Conservation (phyloP, 1,140 invertebrate species). For the Leptestheria dahalacensis region DNA sequence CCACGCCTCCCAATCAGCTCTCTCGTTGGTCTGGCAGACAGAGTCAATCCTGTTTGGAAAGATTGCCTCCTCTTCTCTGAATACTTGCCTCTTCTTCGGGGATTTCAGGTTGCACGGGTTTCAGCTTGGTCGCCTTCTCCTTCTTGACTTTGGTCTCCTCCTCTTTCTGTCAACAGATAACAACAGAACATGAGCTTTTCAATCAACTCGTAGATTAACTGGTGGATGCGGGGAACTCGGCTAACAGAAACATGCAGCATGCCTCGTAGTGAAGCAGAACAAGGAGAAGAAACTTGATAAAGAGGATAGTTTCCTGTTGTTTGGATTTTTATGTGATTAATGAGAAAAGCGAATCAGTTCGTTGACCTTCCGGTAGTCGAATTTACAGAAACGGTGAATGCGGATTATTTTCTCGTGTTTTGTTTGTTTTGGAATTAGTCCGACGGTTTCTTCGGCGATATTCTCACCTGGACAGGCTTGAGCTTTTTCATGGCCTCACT, state of each 20-base stretch:
- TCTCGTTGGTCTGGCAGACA: background rate
- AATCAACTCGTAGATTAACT: no score
- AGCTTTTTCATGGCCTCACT: slow-evolving; percentile 5
- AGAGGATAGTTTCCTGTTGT: background rate
- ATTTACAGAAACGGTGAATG: no score
- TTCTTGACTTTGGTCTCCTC: background rate
- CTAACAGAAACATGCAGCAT: background rate
- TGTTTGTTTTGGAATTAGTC: background rate
- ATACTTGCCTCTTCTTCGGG: background rate
- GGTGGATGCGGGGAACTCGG: no score
- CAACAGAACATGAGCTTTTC: no score
- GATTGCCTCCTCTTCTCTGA: background rate
- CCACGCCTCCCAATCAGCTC: background rate
- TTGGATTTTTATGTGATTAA: background rate
- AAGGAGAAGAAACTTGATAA: background rate
- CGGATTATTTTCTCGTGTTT: no score
- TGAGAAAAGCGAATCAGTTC: background rate
- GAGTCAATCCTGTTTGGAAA: no score
- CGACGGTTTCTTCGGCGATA: background rate
- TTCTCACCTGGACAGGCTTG: slow-evolving; percentile 6
- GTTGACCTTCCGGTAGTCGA: no score
- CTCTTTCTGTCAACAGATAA: background rate
- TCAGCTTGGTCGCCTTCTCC: background rate
- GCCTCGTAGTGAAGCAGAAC: background rate
- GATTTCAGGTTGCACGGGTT: background rate